These are phyloP conservation scores for Pristionchus maxplancki DNA, from an alignment of 2,888 invertebrate species.

Conservation along the genomic window DNA sequence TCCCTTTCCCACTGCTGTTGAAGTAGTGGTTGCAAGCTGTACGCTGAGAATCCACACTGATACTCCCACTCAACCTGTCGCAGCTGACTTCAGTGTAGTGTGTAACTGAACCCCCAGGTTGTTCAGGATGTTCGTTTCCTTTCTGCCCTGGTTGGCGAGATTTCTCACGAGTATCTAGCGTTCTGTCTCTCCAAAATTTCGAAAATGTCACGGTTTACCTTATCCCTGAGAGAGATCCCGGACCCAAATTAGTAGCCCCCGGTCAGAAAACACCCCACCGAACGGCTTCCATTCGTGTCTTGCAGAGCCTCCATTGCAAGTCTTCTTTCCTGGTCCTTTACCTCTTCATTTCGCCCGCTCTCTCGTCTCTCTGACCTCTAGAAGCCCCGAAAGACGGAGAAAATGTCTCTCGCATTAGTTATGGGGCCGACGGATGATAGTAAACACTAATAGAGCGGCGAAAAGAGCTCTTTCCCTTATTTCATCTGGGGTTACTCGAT, in stretches of 20 bases:
- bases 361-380: no score
- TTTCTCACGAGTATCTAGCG: neutral
- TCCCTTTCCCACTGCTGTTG: no score
- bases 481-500: neutral
- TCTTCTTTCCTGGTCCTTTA: neutral
- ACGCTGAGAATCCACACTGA: neutral
- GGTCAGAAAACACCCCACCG: neutral
- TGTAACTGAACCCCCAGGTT: neutral
- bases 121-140: neutral
- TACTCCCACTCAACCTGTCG: neutral
- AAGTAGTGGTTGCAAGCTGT: no score
- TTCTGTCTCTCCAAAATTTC: neutral
- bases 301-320: neutral
- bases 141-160: no score
- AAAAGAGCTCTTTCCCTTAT: neutral
- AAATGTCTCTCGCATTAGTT: constrained; percentile 18
- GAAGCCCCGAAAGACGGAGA: no score
- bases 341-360: no score
- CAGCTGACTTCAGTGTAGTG: neutral
- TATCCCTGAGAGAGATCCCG: neutral
- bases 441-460: neutral
- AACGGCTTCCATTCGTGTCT: constrained; percentile 22
- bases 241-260: neutral
- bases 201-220: neutral
- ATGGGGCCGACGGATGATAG: neutral